These are phyloP conservation scores for Neopipo cinnamomea DNA, from an alignment of 2,113 vertebrate species.

Conservation along the genomic window DNA sequence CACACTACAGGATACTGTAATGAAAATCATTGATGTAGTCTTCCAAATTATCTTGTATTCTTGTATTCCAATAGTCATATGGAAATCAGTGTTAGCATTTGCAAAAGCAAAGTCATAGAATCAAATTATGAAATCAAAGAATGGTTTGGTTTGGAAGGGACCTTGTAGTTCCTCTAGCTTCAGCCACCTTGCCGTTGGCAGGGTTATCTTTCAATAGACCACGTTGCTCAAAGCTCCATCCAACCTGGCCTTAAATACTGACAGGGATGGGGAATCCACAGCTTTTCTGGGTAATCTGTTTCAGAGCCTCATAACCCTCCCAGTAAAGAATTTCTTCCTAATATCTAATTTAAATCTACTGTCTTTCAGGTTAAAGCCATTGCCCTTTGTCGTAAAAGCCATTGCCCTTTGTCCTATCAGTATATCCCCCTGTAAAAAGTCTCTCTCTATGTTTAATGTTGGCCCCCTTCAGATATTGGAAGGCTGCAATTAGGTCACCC, in stretches of 20 bases:
- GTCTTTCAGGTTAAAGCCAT: neutral
- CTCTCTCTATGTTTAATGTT: neutral
- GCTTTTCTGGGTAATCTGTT: neutral
- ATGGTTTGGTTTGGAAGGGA: neutral
- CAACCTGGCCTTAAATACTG: neutral
- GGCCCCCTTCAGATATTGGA: neutral
- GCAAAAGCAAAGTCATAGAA: neutral
- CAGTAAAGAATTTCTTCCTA: neutral
- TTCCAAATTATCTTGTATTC: neutral
- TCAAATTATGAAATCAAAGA: neutral
- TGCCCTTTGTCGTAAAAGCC: neutral
- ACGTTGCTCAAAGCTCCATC: neutral
- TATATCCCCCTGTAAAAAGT: neutral
- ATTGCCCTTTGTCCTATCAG: neutral
- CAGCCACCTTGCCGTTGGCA: accelerated
- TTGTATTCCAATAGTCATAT: neutral
- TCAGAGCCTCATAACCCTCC: neutral
- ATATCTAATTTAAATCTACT: neutral
- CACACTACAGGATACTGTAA: neutral
- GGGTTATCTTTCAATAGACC: neutral
- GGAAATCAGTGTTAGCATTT: neutral
- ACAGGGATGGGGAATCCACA: no score
- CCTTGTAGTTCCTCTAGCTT: neutral
- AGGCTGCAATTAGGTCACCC: neutral
- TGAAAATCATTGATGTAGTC: neutral